Conservation (phyloP, 1,140 invertebrate species). For the Daktulosphaira vitifoliae region DNA sequence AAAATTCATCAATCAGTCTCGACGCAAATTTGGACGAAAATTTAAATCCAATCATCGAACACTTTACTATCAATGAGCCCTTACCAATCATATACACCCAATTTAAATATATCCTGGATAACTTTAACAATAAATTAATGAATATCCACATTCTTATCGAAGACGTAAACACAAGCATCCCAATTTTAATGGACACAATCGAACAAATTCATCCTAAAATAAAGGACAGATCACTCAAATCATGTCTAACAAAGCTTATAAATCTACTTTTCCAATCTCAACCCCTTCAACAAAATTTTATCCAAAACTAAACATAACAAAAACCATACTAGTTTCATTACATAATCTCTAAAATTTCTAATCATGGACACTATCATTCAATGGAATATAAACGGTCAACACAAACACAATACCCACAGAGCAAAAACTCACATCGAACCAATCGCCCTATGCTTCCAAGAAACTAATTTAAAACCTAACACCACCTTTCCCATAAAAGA, state of each 20-base stretch:
- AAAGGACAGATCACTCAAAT: not conserved
- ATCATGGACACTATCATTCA: not conserved
- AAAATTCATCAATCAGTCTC: too few species aligned
- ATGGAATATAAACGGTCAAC: slow-evolving; percentile 3
- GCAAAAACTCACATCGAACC: not conserved
- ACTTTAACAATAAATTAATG: not conserved
- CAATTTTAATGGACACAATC: not conserved
- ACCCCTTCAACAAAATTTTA: too few species aligned
- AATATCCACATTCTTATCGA: not conserved
- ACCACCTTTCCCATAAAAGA: not conserved
- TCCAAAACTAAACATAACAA: too few species aligned
- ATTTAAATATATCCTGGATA: not conserved
- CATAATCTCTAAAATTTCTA: not conserved
- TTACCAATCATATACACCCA: too few species aligned
- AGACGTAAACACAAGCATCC: not conserved
- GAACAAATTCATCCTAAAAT: not conserved
- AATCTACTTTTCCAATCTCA: too few species aligned
- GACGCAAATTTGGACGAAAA: too few species aligned
- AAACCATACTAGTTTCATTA: not conserved
- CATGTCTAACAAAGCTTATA: not conserved
- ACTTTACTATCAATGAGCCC: too few species aligned
- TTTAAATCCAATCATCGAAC: too few species aligned
- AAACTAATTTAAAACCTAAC: slow-evolving; percentile 6
- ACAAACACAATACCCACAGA: not conserved
- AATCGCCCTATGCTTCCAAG: slow-evolving; percentile 1